Evolutionary conservation across 2,797 vertebrate genomes (phyloP), one percentile per base, ranked within the genome.

Genomic region (Adelosebastes latens): DNA sequence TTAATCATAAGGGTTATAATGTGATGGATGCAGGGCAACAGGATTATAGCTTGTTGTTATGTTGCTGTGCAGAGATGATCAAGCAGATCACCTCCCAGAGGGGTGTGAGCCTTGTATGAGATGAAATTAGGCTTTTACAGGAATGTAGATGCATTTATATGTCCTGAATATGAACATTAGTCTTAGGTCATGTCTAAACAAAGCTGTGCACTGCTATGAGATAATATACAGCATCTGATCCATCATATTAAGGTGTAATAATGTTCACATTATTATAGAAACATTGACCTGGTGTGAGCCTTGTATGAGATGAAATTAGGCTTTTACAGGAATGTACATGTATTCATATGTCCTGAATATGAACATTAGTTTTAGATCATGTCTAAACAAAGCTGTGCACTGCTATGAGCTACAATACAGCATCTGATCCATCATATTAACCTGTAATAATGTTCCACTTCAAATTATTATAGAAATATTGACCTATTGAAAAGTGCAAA

Each of bases 111-210:
- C 53, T 46, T 46, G 2, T 8, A 31, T 31, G 29, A 7, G 29
- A 31, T 31, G 29, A 16, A 80, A 58, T 2, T 69, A 34, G 60
- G 60, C 16, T 69, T 69, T 25, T 63, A 25, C 53, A 60, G 53
- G 22, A 36, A 77, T 88, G 55, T 31, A 74, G 52, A 70, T 75
- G 27, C 74, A 52, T 85, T 77, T 11, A 63, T 60, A 0, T 75
- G 31, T 34, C 3, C 27, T 27, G 27, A 3, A n/a, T 27, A 27
- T 27, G 27, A 27, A 27, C 27, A 27, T 27, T 27, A 27, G 27
- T 4, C 27, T 72, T 39, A 4, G 5, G 46, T 55, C 9, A 76
- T 68, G 12, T 27, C 27, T 42, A n/a, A 13, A 65, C 59, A 13
- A 2, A 70, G 39, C 14, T 46, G 25, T 62, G 70, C 36, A 53